A percentile compares a stretch with the other conserved stretches of the same genome.
Conservation (phyloP, 2,113 vertebrate species). For the Notarius lentiginosus region DNA sequence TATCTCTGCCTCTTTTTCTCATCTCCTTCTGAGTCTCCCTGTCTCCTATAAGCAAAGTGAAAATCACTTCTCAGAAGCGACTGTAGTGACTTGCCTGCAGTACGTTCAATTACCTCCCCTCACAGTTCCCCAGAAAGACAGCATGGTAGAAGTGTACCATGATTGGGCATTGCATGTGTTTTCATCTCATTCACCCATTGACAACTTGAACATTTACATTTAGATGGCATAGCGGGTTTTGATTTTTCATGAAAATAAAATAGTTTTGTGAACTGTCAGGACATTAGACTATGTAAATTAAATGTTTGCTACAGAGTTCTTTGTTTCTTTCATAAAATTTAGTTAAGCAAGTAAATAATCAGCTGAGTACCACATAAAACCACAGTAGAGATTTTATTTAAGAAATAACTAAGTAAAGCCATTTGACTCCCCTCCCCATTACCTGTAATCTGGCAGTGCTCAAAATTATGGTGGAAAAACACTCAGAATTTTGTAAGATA, state of each 20-base stretch:
- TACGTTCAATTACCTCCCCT: constrained; percentile 44
- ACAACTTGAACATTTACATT: constrained; percentile 10
- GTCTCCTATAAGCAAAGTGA: constrained; percentile 34
- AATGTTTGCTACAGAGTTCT: background rate
- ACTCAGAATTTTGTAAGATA: constrained; percentile 8
- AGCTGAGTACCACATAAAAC: too few relatives aligned
- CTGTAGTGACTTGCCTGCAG: constrained; percentile 50
- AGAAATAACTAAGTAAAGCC: background rate
- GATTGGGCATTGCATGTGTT: constrained; percentile 29
- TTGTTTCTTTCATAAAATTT: background rate
- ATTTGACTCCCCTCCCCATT: background rate
- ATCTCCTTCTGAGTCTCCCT: constrained; percentile 23
- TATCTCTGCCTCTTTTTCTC: background rate
- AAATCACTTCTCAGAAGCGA: constrained; percentile 51
- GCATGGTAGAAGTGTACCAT: constrained; percentile 20
- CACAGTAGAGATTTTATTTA: background rate
- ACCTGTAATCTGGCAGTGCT: background rate
- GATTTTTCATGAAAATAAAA: constrained; percentile 7
- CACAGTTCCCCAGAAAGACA: constrained; percentile 43
- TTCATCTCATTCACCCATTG: constrained; percentile 36
- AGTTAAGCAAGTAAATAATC: background rate
- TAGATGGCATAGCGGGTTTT: constrained; percentile 1
- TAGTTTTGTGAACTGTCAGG: constrained; percentile 1
- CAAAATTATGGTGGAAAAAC: background rate
- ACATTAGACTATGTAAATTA: background rate